Evolutionary conservation across 1,140 invertebrate genomes (phyloP).

Genomic region (Drosophila oshimai): DNA sequence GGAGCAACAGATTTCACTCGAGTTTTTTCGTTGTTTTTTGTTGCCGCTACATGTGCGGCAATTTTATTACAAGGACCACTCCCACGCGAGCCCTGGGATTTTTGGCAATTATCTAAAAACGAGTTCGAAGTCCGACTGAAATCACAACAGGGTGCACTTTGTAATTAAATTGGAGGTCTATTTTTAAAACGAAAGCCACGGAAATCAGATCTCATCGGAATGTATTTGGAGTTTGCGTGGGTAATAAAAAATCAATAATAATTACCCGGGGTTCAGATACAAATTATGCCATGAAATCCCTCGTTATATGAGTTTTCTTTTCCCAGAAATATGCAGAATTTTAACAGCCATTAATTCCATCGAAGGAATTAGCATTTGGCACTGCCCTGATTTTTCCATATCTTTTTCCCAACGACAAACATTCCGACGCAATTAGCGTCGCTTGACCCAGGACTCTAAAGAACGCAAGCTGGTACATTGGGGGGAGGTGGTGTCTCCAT

Average conservation of each 20-base stretch:
- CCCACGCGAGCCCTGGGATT: conserved; percentile 26
- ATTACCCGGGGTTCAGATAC: not conserved
- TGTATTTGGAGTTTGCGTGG: not conserved
- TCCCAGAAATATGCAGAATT: not conserved
- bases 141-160: conserved; percentile 1
- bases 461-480: conserved; percentile 26
- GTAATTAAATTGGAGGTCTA: conserved; percentile 39
- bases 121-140: conserved; percentile 9
- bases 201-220: not conserved
- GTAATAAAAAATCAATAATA: conserved; percentile 15
- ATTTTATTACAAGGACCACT: conserved; percentile 58
- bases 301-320: not conserved
- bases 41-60: conserved; percentile 49
- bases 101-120: conserved; percentile 53
- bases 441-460: not conserved
- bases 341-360: not conserved
- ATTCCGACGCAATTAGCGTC: conserved; percentile 21
- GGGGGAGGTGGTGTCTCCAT: conserved; percentile 8
- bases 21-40: conserved; percentile 16
- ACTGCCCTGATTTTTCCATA: not conserved
- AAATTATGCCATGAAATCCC: not conserved
- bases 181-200: conserved; percentile 6
- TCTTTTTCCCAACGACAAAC: not conserved
- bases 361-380: not conserved
- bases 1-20: conserved; percentile 69